These are phyloP conservation scores for Eilema griseolum DNA, from an alignment of 2,888 invertebrate species.

Conservation along the genomic window DNA sequence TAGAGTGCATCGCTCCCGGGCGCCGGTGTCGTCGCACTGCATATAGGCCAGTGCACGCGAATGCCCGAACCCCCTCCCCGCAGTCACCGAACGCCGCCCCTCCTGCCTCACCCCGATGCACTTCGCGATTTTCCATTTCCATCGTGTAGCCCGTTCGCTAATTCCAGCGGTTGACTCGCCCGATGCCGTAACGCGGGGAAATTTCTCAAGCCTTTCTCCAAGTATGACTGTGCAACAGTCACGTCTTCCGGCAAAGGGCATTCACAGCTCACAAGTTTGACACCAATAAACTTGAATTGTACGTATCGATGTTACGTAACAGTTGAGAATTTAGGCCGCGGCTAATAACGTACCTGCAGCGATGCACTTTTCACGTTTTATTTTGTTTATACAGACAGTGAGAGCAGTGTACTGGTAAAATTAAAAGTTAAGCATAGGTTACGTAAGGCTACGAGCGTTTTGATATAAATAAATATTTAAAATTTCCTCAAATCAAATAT, in stretches of 20 bases:
- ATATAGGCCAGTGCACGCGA: slow-evolving; percentile 87
- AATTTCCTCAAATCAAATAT: no score
- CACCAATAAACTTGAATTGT: slow-evolving; percentile 52
- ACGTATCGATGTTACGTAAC: slow-evolving; percentile 32
- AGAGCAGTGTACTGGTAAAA: slow-evolving; percentile 19
- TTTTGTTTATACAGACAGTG: background rate
- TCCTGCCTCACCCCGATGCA: slow-evolving; percentile 63
- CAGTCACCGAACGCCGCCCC: slow-evolving; percentile 41
- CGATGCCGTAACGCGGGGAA: slow-evolving; percentile 76
- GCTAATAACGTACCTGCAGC: slow-evolving; percentile 14
- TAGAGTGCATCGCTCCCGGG: slow-evolving; percentile 86
- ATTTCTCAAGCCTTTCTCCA: slow-evolving; percentile 77
- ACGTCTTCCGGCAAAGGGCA: slow-evolving; percentile 71
- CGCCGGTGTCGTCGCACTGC: slow-evolving; percentile 86
- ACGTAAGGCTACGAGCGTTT: background rate
- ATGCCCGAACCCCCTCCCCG: slow-evolving; percentile 72
- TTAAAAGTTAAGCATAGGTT: background rate
- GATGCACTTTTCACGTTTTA: slow-evolving; percentile 9
- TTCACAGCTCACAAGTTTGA: slow-evolving; percentile 61
- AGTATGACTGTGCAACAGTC: slow-evolving; percentile 54
- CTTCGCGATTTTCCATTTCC: slow-evolving; percentile 85
- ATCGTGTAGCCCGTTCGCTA: slow-evolving; percentile 73
- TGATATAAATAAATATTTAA: background rate
- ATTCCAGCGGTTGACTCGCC: slow-evolving; percentile 70
- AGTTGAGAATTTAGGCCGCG: slow-evolving; percentile 24